phyloP scores from a whole-genome alignment of 2,113 vertebrate species.

The Paraplagusia blochii region DNA sequence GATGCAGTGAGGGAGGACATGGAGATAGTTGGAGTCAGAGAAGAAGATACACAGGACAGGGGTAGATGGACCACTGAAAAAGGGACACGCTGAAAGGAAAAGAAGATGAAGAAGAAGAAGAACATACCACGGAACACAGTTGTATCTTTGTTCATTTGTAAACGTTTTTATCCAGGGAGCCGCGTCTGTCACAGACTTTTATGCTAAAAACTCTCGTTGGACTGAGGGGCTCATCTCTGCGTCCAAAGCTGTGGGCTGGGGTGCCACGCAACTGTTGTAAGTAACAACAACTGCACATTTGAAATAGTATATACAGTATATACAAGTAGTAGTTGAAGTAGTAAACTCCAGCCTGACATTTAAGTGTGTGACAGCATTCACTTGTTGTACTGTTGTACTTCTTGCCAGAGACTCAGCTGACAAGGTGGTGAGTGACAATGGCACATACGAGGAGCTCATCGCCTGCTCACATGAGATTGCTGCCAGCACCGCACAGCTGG shows the following conservation, averaged over 20 bases:
- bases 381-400: neutral
- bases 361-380: no score
- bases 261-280: constrained; percentile 93
- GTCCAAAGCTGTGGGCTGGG: constrained; percentile 96
- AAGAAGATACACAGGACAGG: no score
- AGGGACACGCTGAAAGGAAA: no score
- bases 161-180: constrained; percentile 76
- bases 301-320: no score
- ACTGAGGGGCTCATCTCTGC: constrained; percentile 95
- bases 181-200: constrained; percentile 90
- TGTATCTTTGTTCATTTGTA: neutral
- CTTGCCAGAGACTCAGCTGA: constrained; percentile 87
- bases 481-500: constrained; percentile 92
- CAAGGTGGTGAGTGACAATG: constrained; percentile 83
- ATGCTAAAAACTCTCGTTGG: constrained; percentile 96
- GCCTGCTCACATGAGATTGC: constrained; percentile 94
- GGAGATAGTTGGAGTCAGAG: no score
- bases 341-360: no score
- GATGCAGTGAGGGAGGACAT: no score
- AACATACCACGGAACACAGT: neutral
- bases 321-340: no score
- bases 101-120: no score
- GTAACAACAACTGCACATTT: constrained; percentile 30
- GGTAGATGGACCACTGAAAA: no score
- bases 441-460: constrained; percentile 93